A percentile compares a stretch with the other conserved stretches of the same genome.
These are phyloP conservation scores for Clivina fossor DNA, from an alignment of 2,888 invertebrate genomes.

Conservation along the genomic window DNA sequence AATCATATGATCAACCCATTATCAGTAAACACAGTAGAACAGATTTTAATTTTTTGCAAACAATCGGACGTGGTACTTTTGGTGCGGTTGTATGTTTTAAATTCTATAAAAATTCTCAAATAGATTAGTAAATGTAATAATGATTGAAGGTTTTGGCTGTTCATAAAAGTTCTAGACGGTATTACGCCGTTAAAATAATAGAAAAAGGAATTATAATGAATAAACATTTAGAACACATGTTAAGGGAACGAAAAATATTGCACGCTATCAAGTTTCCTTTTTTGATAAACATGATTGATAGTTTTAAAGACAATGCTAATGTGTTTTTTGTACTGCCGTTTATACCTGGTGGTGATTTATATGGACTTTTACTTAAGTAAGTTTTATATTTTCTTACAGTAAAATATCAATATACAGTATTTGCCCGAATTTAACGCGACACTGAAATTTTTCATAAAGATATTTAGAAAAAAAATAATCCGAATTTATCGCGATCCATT, in stretches of 20 bases:
- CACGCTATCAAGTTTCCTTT: constrained; percentile 87
- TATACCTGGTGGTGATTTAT: constrained; percentile 85
- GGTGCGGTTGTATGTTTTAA: background rate
- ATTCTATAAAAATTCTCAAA: background rate
- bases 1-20: too few relatives aligned
- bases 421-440: too few relatives aligned
- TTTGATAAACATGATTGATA: constrained; percentile 80
- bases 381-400: too few relatives aligned
- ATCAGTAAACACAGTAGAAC: too few relatives aligned
- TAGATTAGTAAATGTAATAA: background rate
- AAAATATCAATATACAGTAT: too few relatives aligned
- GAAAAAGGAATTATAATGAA: constrained; percentile 83
- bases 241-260: constrained; percentile 87
- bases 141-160: constrained; percentile 55
- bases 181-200: constrained; percentile 86
- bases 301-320: constrained; percentile 83
- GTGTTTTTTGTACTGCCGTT: constrained; percentile 85
- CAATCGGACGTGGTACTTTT: constrained; percentile 1
- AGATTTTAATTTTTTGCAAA: too few relatives aligned
- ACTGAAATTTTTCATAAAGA: too few relatives aligned
- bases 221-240: constrained; percentile 86
- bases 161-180: constrained; percentile 61
- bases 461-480: too few relatives aligned
- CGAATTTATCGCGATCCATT: too few relatives aligned
- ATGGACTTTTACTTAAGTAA: constrained; percentile 66